phyloP scores from a whole-genome alignment of 2,888 invertebrate genomes.

The Mesorhabditis belari region DNA sequence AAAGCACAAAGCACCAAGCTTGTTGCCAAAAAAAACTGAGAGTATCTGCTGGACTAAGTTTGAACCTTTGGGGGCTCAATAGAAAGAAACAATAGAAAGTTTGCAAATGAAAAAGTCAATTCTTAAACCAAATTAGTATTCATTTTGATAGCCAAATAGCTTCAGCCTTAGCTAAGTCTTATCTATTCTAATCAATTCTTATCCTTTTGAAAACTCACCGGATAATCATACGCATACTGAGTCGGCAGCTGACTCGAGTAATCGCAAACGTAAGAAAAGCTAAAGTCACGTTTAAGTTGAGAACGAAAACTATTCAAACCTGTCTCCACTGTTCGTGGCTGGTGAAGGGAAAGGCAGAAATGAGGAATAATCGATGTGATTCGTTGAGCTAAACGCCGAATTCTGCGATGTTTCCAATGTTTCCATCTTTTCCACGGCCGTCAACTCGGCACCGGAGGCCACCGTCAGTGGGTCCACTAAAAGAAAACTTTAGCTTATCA shows the following conservation, averaged over 20 bases:
- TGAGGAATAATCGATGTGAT: neutral
- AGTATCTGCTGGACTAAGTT: no score
- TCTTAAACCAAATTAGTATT: no score
- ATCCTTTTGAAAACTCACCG: no score
- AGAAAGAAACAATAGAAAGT: no score
- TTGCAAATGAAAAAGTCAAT: no score
- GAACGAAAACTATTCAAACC: neutral
- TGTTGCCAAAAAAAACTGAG: no score
- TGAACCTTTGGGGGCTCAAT: no score
- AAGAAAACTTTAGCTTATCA: no score
- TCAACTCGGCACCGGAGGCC: neutral
- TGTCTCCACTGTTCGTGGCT: neutral
- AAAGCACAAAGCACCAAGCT: no score
- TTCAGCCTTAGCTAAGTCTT: no score
- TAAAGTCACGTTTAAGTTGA: neutral
- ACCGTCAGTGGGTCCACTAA: neutral
- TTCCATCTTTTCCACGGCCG: neutral
- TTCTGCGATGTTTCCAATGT: neutral
- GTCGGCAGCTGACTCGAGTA: neutral
- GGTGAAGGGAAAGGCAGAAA: neutral
- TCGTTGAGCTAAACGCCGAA: neutral
- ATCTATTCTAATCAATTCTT: no score
- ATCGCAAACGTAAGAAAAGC: neutral
- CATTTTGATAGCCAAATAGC: no score
- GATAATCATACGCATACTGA: neutral